Conservation (phyloP, 2,113 vertebrate species). For the Ageneiosus marmoratus region DNA sequence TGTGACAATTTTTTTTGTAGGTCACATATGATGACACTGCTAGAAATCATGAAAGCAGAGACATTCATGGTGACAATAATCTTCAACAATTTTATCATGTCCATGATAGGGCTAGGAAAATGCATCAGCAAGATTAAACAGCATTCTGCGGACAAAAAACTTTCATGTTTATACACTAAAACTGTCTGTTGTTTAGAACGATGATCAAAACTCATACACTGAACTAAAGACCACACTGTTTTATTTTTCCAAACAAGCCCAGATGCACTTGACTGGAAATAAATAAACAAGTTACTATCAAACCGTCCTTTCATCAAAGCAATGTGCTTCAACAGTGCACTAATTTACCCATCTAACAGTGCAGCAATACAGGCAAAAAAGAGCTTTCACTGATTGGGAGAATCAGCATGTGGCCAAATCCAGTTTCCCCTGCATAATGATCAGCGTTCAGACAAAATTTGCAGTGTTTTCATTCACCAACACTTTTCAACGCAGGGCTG, state of each 20-base stretch:
- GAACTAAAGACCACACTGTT: not conserved
- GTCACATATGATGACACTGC: not conserved
- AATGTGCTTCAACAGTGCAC: conserved; percentile 10
- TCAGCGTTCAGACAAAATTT: conserved; percentile 18
- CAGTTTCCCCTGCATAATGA: conserved; percentile 21
- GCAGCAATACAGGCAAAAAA: conserved; percentile 22
- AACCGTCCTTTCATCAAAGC: conserved; percentile 35
- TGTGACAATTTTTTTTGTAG: not conserved
- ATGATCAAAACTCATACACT: not conserved
- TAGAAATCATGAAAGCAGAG: not conserved
- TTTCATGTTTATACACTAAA: not conserved
- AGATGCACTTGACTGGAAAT: conserved; percentile 21
- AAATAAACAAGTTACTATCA: conserved; percentile 10
- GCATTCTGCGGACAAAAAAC: too few species aligned
- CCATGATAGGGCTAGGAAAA: not conserved
- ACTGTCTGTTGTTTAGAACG: not conserved
- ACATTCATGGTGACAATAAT: not conserved
- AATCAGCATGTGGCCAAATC: conserved; percentile 9
- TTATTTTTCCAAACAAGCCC: conserved; percentile 4
- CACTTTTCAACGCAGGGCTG: not conserved
- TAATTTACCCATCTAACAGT: conserved; percentile 35
- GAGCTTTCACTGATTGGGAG: conserved; percentile 36
- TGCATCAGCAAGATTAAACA: not conserved
- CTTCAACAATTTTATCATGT: not conserved
- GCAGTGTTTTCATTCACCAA: conserved; percentile 7